These are phyloP conservation scores for Pelusios castaneus DNA, from an alignment of 2,113 vertebrate species.

Conservation along the genomic window DNA sequence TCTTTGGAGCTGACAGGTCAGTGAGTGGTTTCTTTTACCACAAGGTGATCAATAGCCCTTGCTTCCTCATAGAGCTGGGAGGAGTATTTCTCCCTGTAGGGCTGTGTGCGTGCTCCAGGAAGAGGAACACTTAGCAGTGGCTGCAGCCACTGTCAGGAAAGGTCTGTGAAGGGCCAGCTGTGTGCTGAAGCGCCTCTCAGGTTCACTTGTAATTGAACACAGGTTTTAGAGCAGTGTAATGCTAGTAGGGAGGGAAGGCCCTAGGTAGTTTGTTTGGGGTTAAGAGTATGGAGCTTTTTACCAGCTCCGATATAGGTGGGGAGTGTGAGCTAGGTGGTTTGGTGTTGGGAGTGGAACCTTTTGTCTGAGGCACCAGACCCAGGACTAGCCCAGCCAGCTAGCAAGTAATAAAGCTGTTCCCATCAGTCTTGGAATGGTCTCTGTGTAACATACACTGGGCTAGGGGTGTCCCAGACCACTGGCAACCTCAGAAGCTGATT, in stretches of 20 bases:
- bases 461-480: not conserved
- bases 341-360: not conserved
- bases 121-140: not conserved
- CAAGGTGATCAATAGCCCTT: not conserved
- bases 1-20: not conserved
- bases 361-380: not conserved
- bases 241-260: not conserved
- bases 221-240: not conserved
- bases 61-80: not conserved
- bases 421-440: not conserved
- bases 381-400: not conserved
- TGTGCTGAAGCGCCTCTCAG: not conserved
- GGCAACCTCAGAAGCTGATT: not conserved
- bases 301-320: not conserved
- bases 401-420: not conserved
- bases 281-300: not conserved
- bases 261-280: not conserved
- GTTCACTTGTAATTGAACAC: not conserved
- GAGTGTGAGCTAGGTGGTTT: not conserved
- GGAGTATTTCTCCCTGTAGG: not conserved
- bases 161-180: not conserved
- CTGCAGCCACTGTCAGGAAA: not conserved
- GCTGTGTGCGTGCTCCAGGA: accelerated
- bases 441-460: not conserved
- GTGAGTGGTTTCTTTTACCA: not conserved